Conservation (phyloP, 2,113 vertebrate genomes). For the Lepisosteus oculatus region DNA sequence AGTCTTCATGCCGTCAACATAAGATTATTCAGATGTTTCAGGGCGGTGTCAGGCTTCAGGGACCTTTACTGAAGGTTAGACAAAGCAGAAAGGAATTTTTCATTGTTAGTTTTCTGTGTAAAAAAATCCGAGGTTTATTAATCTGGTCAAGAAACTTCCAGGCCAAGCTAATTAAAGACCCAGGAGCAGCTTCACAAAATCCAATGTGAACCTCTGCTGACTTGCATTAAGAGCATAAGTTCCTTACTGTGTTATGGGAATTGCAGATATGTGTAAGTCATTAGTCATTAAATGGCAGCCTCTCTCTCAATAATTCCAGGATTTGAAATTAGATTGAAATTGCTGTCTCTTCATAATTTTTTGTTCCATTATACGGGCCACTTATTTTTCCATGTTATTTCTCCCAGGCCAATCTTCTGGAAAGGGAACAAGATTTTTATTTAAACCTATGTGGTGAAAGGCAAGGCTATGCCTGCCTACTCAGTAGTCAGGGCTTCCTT, state of each 20-base stretch:
- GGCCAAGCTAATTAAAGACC: constrained; percentile 6
- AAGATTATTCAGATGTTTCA: too few species aligned
- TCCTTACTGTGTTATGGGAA: not conserved
- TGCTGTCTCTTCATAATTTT: not conserved
- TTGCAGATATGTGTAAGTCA: constrained; percentile 2
- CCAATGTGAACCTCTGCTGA: constrained; percentile 8
- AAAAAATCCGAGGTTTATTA: constrained; percentile 7
- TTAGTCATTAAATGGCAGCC: not conserved
- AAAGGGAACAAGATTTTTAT: too few species aligned
- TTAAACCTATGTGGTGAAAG: too few species aligned
- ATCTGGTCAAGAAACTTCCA: not conserved
- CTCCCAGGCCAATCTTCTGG: too few species aligned
- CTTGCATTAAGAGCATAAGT: not conserved
- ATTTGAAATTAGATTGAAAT: not conserved
- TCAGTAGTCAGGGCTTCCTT: too few species aligned
- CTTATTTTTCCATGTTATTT: too few species aligned
- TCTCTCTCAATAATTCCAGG: not conserved
- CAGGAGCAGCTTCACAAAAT: constrained; percentile 8
- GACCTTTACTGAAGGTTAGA: too few species aligned
- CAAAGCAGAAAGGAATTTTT: constrained; percentile 1
- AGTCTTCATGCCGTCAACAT: too few species aligned
- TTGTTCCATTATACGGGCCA: not conserved
- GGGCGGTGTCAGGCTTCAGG: too few species aligned
- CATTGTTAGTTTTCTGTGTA: not conserved
- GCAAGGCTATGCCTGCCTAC: too few species aligned